These are phyloP conservation scores for Murina feae DNA, from an alignment of 2,113 vertebrate genomes.

Conservation along the genomic window DNA sequence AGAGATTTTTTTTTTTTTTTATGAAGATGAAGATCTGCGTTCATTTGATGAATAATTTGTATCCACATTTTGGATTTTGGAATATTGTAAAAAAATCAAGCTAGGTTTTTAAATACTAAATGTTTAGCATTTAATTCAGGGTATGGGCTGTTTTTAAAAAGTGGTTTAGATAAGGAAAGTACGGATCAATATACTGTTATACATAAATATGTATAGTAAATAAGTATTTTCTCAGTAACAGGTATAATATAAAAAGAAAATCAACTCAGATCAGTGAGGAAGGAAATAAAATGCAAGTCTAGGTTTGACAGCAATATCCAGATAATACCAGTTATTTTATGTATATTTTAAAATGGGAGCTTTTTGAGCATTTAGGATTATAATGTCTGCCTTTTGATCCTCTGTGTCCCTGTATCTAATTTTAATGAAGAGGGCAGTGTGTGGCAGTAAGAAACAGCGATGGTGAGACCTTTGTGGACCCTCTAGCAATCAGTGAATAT, in stretches of 20 bases:
- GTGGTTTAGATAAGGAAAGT: neutral
- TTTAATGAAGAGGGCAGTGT: slow-evolving; percentile 50
- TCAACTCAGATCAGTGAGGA: neutral
- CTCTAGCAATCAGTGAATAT: slow-evolving; percentile 56
- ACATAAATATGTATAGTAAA: neutral
- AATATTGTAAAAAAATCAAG: neutral
- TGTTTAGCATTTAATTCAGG: slow-evolving; percentile 29
- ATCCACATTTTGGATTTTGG: neutral
- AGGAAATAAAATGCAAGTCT: slow-evolving; percentile 20
- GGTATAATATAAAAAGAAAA: neutral
- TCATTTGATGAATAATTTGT: neutral
- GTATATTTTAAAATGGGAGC: slow-evolving; percentile 9
- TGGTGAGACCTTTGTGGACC: slow-evolving; percentile 53
- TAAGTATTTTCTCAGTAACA: slow-evolving; percentile 2
- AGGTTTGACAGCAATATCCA: neutral
- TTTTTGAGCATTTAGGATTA: neutral
- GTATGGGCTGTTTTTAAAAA: neutral
- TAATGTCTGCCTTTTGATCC: slow-evolving; percentile 27
- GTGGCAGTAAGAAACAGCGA: slow-evolving; percentile 52
- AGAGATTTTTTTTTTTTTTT: neutral
- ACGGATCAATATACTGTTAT: neutral
- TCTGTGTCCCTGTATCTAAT: neutral
- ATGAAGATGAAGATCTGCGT: neutral
- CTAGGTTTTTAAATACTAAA: neutral
- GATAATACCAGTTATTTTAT: neutral